Conservation (phyloP, 2,797 vertebrate genomes). For the Podarcis siculus region DNA sequence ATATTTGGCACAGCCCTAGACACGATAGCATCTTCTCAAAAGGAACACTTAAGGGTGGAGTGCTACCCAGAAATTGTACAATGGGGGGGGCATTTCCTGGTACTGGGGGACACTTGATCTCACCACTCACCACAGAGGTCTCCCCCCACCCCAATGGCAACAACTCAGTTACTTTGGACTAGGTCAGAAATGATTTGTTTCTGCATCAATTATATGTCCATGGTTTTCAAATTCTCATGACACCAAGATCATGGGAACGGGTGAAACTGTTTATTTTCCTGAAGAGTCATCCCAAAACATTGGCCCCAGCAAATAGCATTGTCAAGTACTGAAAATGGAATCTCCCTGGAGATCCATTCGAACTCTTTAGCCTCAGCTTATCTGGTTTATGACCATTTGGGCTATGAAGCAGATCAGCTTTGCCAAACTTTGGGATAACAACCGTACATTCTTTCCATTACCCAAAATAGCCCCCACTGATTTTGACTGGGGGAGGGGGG, state of each 20-base stretch:
- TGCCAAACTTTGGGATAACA: not conserved
- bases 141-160: not conserved
- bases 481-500: not conserved
- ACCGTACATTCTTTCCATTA: not conserved
- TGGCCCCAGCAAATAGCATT: constrained; percentile 58
- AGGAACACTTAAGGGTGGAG: not conserved
- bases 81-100: not conserved
- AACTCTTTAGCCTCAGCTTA: constrained; percentile 43
- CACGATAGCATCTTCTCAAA: not conserved
- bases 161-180: constrained; percentile 44
- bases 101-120: fast-evolving
- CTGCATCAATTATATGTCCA: constrained; percentile 38
- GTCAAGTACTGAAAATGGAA: constrained; percentile 43
- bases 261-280: constrained; percentile 69
- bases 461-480: constrained; percentile 6
- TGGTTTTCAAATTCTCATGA: constrained; percentile 66
- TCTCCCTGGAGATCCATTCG: constrained; percentile 49
- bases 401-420: not conserved
- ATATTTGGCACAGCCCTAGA: too few relatives aligned
- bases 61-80: not conserved
- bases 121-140: not conserved
- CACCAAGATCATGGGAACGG: constrained; percentile 75
- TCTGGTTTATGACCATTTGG: constrained; percentile 11
- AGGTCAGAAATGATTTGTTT: constrained; percentile 41
- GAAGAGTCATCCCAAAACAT: constrained; percentile 69